Percentiles rank a stretch among this genome's conserved stretches.
Conservation (phyloP, 2,113 vertebrate species). For the Cephalopterus ornatus region DNA sequence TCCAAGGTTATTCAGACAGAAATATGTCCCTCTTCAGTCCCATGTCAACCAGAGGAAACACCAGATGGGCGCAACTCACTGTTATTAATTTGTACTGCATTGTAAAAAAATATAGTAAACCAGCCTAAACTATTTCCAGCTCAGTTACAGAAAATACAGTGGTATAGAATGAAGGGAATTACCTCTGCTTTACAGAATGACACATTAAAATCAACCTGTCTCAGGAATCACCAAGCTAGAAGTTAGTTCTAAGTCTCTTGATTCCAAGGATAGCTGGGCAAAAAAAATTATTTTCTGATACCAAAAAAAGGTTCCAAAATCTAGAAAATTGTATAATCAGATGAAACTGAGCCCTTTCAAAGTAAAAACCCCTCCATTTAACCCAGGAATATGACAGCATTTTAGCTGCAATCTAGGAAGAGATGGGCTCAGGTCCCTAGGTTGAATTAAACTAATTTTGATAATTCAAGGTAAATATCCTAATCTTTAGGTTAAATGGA, state of each 20-base stretch:
- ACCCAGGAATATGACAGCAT: background rate
- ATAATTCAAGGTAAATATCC: background rate
- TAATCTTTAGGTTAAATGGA: background rate
- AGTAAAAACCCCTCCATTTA: background rate
- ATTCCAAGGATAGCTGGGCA: background rate
- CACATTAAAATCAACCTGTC: background rate
- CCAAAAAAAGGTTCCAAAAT: background rate
- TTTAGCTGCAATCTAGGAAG: background rate
- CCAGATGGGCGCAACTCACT: conserved; percentile 10
- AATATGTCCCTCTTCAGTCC: background rate
- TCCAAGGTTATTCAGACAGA: conserved; percentile 33
- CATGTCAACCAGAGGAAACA: conserved; percentile 22
- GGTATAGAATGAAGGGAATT: background rate
- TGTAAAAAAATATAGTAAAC: background rate
- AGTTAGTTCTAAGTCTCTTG: background rate
- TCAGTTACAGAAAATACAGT: background rate
- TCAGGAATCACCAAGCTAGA: background rate
- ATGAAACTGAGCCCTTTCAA: background rate
- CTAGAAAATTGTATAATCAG: background rate
- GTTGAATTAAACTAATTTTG: background rate
- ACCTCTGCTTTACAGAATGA: background rate
- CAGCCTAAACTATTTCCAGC: background rate
- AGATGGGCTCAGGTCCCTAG: background rate
- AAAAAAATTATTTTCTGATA: background rate
- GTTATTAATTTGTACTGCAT: conserved; percentile 34